Conservation (phyloP, 1,140 invertebrate species). For the Euwallacea similis region DNA sequence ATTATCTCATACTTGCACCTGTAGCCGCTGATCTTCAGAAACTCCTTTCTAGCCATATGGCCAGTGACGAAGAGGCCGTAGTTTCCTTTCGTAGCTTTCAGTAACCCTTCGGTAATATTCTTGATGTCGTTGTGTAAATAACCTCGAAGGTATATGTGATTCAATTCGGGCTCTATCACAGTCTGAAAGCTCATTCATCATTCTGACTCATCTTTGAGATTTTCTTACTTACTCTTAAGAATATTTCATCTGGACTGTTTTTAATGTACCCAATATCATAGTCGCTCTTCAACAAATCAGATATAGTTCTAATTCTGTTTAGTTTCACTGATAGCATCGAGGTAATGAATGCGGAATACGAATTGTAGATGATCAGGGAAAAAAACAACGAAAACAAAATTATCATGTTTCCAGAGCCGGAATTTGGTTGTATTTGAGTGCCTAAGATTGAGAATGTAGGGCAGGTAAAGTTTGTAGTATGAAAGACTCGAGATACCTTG, state of each 20-base stretch:
- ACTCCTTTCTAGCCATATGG: slow-evolving; percentile 37
- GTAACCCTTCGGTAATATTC: slow-evolving; percentile 40
- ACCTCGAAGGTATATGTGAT: slow-evolving; percentile 44
- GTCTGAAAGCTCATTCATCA: slow-evolving; percentile 9
- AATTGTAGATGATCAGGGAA: slow-evolving; percentile 58
- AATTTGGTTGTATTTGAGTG: slow-evolving; percentile 60
- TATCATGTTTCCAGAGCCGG: slow-evolving; percentile 60
- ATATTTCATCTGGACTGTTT: slow-evolving; percentile 58
- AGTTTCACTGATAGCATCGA: slow-evolving; percentile 66
- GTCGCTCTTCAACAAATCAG: slow-evolving; percentile 61
- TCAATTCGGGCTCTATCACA: slow-evolving; percentile 38
- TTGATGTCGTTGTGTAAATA: slow-evolving; percentile 39
- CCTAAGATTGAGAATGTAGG: slow-evolving; percentile 53
- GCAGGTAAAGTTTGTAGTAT: neutral
- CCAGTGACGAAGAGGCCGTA: slow-evolving; percentile 43
- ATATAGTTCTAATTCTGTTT: slow-evolving; percentile 59
- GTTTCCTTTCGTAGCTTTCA: slow-evolving; percentile 36
- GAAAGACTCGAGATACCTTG: slow-evolving; percentile 51
- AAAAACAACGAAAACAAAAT: slow-evolving; percentile 62
- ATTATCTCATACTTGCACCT: slow-evolving; percentile 41
- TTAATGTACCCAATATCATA: slow-evolving; percentile 63
- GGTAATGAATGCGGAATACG: slow-evolving; percentile 60
- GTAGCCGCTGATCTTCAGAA: slow-evolving; percentile 38
- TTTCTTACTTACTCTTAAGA: slow-evolving; percentile 53
- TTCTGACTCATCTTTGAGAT: neutral